A percentile compares a stretch with the other conserved stretches of the same genome.
These are phyloP conservation scores for Phaedon cochleariae DNA, from an alignment of 2,888 invertebrate genomes.

Conservation along the genomic window DNA sequence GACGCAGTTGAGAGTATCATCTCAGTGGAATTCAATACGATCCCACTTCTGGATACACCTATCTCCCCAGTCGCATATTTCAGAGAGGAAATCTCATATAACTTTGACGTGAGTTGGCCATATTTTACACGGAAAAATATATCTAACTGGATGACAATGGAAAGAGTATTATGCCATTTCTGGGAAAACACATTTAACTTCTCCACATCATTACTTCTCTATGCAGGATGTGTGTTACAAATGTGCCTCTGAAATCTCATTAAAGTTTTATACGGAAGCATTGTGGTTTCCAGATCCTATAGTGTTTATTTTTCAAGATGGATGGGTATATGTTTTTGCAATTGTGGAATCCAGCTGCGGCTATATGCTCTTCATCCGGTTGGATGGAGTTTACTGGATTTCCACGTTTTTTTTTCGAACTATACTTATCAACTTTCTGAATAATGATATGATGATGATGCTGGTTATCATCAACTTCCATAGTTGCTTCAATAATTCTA, in stretches of 20 bases:
- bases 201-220: slow-evolving; percentile 42
- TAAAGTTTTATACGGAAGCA: slow-evolving; percentile 26
- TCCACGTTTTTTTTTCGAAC: too few relatives aligned
- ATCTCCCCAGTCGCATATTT: background rate
- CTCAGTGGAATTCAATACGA: background rate
- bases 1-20: background rate
- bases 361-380: background rate
- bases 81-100: background rate
- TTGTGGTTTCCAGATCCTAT: background rate
- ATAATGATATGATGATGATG: too few relatives aligned
- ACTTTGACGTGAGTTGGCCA: background rate
- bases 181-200: slow-evolving; percentile 44
- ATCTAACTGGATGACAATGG: slow-evolving; percentile 28
- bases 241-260: slow-evolving; percentile 35
- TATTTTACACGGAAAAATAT: slow-evolving; percentile 7
- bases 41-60: background rate
- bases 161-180: slow-evolving; percentile 30
- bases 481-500: too few relatives aligned
- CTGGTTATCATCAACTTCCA: too few relatives aligned
- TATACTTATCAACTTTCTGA: too few relatives aligned
- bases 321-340: background rate
- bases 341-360: background rate
- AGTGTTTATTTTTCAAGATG: slow-evolving; percentile 4
- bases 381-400: too few relatives aligned
- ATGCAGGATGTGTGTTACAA: slow-evolving; percentile 31